Conservation (phyloP, 2,113 vertebrate species). For the Silurus glanis region DNA sequence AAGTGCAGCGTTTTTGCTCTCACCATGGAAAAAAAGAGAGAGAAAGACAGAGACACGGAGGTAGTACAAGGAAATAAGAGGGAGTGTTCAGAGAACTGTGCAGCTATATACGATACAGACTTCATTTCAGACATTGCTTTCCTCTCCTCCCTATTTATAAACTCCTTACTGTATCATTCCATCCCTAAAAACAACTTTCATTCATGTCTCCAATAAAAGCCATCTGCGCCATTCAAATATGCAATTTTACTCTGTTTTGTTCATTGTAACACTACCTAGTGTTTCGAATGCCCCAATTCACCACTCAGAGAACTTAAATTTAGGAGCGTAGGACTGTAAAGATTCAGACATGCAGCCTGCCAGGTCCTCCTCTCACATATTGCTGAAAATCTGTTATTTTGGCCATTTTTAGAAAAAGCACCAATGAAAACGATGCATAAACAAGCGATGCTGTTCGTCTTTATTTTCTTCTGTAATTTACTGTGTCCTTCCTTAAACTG, state of each 20-base stretch:
- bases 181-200: conserved; percentile 44
- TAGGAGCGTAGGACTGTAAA: conserved; percentile 18
- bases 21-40: conserved; percentile 31
- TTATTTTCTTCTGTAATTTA: neutral
- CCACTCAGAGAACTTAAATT: conserved; percentile 31
- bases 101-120: conserved; percentile 45
- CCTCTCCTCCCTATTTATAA: conserved; percentile 50
- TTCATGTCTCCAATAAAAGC: conserved; percentile 50
- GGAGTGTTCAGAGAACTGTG: conserved; percentile 29
- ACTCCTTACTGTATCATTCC: conserved; percentile 33
- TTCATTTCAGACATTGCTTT: conserved; percentile 42
- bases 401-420: neutral
- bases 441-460: neutral
- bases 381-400: conserved; percentile 36
- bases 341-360: conserved; percentile 16
- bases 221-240: conserved; percentile 45
- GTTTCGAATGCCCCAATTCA: conserved; percentile 16
- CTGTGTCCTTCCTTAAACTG: neutral
- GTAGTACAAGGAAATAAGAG: neutral
- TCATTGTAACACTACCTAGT: conserved; percentile 42
- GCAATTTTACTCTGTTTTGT: conserved; percentile 44
- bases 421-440: neutral
- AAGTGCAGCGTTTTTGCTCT: conserved; percentile 61
- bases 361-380: conserved; percentile 28
- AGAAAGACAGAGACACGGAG: neutral